Conservation (phyloP, 1,140 invertebrate species). For the Lasioglossum albipes region DNA sequence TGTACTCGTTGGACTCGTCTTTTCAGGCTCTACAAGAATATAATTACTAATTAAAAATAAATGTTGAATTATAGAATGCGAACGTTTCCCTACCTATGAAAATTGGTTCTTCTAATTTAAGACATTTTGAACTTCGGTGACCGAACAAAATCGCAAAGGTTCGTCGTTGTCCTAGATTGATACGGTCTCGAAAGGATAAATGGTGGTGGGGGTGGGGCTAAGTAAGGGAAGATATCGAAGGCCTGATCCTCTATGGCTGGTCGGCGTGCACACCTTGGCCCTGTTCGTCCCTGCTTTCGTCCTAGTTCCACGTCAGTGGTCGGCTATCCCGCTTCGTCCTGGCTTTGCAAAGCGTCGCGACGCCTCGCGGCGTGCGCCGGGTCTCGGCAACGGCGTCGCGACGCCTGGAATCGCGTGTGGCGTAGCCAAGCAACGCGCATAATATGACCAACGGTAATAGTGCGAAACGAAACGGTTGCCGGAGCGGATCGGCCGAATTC, state of each 20-base stretch:
- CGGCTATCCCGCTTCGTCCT: conserved; percentile 18
- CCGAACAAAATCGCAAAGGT: too few relatives aligned
- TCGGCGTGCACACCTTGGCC: conserved; percentile 20
- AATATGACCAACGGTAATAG: conserved; percentile 69
- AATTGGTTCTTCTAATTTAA: too few relatives aligned
- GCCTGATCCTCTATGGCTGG: neutral
- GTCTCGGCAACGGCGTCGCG: conserved; percentile 14
- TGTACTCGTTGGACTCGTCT: too few relatives aligned
- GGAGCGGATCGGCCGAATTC: conserved; percentile 48
- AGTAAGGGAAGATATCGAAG: neutral
- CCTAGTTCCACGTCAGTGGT: conserved; percentile 26
- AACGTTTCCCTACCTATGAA: too few relatives aligned
- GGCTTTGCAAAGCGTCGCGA: conserved; percentile 60
- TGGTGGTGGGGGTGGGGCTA: neutral
- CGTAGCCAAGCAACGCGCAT: conserved; percentile 77
- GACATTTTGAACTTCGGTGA: too few relatives aligned
- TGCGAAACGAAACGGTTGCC: conserved; percentile 70
- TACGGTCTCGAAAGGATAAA: neutral
- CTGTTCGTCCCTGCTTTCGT: conserved; percentile 20
- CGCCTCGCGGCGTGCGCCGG: conserved; percentile 53
- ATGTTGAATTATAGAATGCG: too few relatives aligned
- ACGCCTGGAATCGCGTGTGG: conserved; percentile 51
- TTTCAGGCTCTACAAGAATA: too few relatives aligned
- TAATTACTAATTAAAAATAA: too few relatives aligned
- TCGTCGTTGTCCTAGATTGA: too few relatives aligned